Evolutionary conservation across 64 coral and sea anemone genomes (phyloP).

Genomic region (Astreopora myriophthalma): DNA sequence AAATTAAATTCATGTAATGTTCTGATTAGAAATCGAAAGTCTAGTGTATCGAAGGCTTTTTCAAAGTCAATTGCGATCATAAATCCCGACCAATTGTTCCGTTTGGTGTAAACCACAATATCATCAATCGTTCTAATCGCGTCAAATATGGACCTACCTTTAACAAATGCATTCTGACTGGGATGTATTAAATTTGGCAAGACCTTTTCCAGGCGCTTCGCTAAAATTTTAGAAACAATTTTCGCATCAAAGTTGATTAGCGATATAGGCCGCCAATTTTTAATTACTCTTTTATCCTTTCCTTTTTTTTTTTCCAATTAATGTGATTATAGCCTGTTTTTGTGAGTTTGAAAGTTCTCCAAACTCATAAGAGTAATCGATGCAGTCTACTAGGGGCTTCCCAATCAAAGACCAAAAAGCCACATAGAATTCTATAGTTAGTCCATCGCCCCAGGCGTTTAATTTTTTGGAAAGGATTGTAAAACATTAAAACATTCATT

Average conservation of each 20-base stretch:
- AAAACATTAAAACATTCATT: conserved; percentile 3
- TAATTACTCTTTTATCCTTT: background rate
- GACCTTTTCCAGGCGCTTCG: background rate
- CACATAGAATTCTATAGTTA: conserved; percentile 35
- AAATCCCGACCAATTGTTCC: no score
- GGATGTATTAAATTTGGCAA: conserved; percentile 17
- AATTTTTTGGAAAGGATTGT: background rate
- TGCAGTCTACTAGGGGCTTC: background rate
- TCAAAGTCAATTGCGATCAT: no score
- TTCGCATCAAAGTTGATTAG: conserved; percentile 28
- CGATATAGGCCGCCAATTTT: conserved; percentile 33
- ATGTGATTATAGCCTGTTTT: background rate
- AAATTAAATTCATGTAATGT: background rate
- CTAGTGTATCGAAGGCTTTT: no score
- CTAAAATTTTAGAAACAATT: background rate
- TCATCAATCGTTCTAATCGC: no score
- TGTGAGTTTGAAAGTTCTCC: background rate
- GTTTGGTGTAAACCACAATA: no score
- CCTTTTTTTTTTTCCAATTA: background rate
- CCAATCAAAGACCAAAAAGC: conserved; percentile 6
- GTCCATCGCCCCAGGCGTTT: background rate
- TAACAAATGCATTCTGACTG: conserved; percentile 19
- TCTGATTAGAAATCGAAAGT: no score
- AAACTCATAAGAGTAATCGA: background rate
- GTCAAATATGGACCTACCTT: no score